Evolutionary conservation across 2,888 invertebrate species (phyloP).

Genomic region (Caenorhabditis virilis): DNA sequence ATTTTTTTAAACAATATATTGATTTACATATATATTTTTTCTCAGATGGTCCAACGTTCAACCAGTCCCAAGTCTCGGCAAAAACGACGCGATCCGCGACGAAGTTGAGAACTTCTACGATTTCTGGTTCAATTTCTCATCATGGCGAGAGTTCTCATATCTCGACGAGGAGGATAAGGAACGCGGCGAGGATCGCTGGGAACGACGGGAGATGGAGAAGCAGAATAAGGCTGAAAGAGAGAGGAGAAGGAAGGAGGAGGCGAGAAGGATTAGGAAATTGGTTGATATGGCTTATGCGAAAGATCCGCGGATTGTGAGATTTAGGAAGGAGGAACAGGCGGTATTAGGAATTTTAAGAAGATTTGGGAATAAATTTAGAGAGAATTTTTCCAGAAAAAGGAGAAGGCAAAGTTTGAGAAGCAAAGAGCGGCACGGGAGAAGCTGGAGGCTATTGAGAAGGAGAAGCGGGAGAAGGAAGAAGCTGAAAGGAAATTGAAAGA

Average conservation of each 20-base stretch:
- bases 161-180: slow-evolving; percentile 98
- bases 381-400: slow-evolving; percentile 50
- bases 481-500: slow-evolving; percentile 47
- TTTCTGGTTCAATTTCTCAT: slow-evolving; percentile 95
- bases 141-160: slow-evolving; percentile 97
- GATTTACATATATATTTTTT: not conserved
- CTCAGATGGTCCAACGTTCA: slow-evolving; percentile 86
- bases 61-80: slow-evolving; percentile 83
- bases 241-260: slow-evolving; percentile 94
- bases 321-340: slow-evolving; percentile 91
- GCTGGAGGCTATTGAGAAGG: slow-evolving; percentile 44
- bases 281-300: slow-evolving; percentile 91
- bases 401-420: slow-evolving; percentile 43
- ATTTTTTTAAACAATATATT: slow-evolving; percentile 9
- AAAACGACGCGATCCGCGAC: slow-evolving; percentile 79
- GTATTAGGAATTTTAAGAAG: slow-evolving; percentile 68
- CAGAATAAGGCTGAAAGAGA: slow-evolving; percentile 90
- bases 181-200: slow-evolving; percentile 91
- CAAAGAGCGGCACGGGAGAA: slow-evolving; percentile 37
- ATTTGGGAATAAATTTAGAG: not conserved
- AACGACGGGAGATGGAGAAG: slow-evolving; percentile 96
- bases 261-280: slow-evolving; percentile 84
- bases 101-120: slow-evolving; percentile 92
- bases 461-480: slow-evolving; percentile 53
- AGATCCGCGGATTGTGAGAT: slow-evolving; percentile 89